phyloP scores from a whole-genome alignment of 2,113 vertebrate species.

The Serinus canaria region DNA sequence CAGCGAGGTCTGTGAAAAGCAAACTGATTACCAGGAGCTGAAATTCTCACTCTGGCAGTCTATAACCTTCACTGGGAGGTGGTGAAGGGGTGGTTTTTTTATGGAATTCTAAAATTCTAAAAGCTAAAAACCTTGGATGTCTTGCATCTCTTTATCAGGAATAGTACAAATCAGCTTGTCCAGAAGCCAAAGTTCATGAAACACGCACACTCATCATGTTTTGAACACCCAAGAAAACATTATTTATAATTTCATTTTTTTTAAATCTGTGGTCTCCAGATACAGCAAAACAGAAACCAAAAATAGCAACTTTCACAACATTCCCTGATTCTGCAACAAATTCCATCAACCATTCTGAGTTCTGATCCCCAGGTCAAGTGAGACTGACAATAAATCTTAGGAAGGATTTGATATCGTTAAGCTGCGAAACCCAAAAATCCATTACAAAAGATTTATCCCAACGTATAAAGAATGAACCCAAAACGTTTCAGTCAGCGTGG shows the following conservation, averaged over 20 bases:
- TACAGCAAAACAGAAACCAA: neutral
- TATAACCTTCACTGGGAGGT: neutral
- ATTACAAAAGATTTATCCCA: slow-evolving; percentile 4
- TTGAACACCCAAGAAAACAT: neutral
- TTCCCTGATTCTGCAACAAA: slow-evolving; percentile 28
- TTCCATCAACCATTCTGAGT: neutral
- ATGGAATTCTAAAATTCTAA: neutral
- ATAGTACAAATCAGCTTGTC: neutral
- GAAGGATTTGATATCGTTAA: neutral
- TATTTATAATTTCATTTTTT: neutral
- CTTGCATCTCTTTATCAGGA: neutral
- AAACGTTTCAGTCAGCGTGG: neutral
- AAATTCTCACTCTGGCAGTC: neutral
- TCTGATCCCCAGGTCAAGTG: slow-evolving; percentile 3
- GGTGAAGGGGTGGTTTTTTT: accelerated
- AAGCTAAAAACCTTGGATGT: neutral
- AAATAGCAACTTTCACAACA: neutral
- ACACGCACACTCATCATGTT: neutral
- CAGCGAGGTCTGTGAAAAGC: neutral
- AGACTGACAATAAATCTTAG: slow-evolving; percentile 35
- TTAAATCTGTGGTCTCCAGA: neutral
- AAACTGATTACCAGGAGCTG: neutral
- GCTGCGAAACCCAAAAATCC: slow-evolving; percentile 13
- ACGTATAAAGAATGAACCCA: neutral
- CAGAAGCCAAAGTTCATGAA: neutral